Conservation (phyloP, 2,113 vertebrate genomes). For the Glareola pratincola region DNA sequence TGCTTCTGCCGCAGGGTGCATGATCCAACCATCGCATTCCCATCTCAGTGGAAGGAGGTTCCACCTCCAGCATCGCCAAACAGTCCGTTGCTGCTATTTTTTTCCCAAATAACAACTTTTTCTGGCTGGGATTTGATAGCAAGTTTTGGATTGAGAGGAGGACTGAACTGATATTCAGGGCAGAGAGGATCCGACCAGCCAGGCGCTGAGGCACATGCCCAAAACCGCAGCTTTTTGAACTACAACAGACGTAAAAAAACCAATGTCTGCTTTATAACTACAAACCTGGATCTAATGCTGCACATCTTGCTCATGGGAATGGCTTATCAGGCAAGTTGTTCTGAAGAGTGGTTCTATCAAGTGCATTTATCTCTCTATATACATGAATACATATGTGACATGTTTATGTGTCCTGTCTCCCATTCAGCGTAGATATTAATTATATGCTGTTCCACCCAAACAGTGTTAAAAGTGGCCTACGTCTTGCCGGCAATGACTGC, state of each 20-base stretch:
- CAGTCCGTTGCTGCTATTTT: neutral
- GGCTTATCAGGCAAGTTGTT: neutral
- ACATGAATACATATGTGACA: neutral
- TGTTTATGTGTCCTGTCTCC: neutral
- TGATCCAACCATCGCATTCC: rapidly evolving
- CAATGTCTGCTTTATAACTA: neutral
- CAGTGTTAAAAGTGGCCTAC: neutral
- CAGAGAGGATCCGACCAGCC: neutral
- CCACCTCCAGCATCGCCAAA: neutral
- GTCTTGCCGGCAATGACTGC: rapidly evolving
- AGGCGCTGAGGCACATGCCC: neutral
- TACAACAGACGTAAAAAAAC: neutral
- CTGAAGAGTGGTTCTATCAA: neutral
- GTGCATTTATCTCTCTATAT: neutral
- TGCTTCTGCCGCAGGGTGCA: neutral
- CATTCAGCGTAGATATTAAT: neutral
- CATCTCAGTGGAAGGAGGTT: neutral
- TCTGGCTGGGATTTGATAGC: neutral
- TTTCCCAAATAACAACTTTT: neutral
- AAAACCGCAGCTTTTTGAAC: neutral
- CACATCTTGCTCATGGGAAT: neutral
- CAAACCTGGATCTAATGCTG: neutral
- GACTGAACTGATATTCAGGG: neutral
- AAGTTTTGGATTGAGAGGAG: neutral
- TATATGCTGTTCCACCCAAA: neutral